Conservation (phyloP, 30 jellyfish, hydroid and myxozoan species). For the Hydractinia symbiolongicarpus region DNA sequence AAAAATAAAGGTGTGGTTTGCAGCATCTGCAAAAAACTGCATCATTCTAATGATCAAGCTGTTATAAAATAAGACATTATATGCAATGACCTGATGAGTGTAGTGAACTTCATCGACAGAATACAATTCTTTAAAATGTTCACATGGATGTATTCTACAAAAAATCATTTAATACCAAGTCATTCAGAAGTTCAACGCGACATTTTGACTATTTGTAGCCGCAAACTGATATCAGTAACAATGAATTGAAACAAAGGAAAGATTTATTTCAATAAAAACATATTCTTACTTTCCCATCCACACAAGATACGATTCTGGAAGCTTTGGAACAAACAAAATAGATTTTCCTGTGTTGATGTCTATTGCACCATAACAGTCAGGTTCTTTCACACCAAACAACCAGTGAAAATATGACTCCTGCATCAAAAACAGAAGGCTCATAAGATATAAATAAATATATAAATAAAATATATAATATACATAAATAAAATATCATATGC, state of each 20-base stretch:
- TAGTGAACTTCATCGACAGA: conserved; percentile 85
- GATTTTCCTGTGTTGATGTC: conserved; percentile 79
- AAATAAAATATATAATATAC: no score
- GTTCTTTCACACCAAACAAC: conserved; percentile 89
- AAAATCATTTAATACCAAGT: neutral
- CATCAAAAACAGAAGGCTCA: neutral
- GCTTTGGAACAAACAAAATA: conserved; percentile 67
- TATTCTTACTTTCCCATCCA: conserved; percentile 91
- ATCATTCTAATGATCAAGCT: no score
- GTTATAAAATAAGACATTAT: no score
- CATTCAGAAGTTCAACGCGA: neutral
- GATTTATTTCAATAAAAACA: neutral
- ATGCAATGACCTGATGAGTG: conserved; percentile 63
- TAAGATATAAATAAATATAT: neutral
- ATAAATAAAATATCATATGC: no score
- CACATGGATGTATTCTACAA: conserved; percentile 69
- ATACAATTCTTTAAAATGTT: conserved; percentile 65
- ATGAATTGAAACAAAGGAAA: neutral
- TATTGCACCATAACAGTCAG: conserved; percentile 84
- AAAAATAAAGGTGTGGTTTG: no score
- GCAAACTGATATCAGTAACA: neutral
- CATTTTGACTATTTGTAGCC: neutral
- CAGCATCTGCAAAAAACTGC: no score
- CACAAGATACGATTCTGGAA: conserved; percentile 67
- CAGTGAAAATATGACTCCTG: conserved; percentile 91